Evolutionary conservation across 2,113 vertebrate genomes (phyloP), one percentile per base, ranked within the genome.

Genomic region (Meles meles): DNA sequence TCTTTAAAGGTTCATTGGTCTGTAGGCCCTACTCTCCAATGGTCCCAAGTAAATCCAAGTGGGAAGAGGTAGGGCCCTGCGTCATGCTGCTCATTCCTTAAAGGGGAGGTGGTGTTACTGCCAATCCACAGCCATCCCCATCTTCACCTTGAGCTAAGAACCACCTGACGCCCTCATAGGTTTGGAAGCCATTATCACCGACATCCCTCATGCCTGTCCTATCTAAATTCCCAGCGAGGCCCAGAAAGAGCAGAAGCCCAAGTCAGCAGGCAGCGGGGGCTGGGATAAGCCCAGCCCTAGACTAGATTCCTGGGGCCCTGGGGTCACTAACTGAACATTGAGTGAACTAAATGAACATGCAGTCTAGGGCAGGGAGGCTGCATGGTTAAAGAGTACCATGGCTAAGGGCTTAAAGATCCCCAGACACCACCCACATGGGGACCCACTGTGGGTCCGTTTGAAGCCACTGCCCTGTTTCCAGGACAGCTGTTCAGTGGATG

Each of bases 361-460:
- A 21, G 1, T 85, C 3, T 34, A 37, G 27, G 39, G 47, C 69
- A 88, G 67, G 65, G 59, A 93, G 49, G 57, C n/a, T 71, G 21
- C 10, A 25, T 83, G 27, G 15, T 39, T 85, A 59, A 79, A 63
- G 63, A 86, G 81, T 12, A 59, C 9, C 82, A 83, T 13, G 0
- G 8, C 69, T 80, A n/a, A 49, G 42, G 90, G 49, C 27, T 47
- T 71, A 42, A 21, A 44, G 55, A 23, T 55, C n/a, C 63, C 25
- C 2, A 88, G 79, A n/a, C 55, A 63, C 18, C n/a, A n/a, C 34
- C 12, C 34, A 84, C 93, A 25, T n/a, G 83, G 34, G 96, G 63
- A 0, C 94, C 93, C 98, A 99, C 91, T 55, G 39, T 88, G 98
- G 97, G 93, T 98, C 98, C 55, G 59, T 99, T 99, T 98, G 98